These are phyloP conservation scores for Sclerurus mexicanus DNA, from an alignment of 2,113 vertebrate species.

Conservation along the genomic window DNA sequence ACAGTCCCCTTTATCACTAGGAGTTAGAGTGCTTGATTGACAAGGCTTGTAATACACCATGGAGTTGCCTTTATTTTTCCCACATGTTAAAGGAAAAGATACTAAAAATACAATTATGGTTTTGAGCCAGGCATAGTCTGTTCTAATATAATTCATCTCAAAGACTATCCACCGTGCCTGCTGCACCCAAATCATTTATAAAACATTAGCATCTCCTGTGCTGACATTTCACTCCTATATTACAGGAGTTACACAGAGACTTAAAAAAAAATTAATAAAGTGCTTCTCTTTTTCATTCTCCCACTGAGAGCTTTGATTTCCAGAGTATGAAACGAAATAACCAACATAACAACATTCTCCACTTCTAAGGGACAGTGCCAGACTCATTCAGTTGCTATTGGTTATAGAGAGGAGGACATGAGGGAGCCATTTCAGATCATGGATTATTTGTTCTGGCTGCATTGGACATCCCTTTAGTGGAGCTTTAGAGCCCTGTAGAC, in stretches of 20 bases:
- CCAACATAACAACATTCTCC: conserved; percentile 65
- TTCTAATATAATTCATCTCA: conserved; percentile 57
- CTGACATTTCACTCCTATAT: conserved; percentile 64
- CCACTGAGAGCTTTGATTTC: conserved; percentile 71
- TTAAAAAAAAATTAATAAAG: conserved; percentile 76
- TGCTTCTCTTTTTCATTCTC: conserved; percentile 73
- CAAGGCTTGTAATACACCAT: conserved; percentile 45
- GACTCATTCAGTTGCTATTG: conserved; percentile 45
- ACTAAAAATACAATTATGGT: conserved; percentile 70
- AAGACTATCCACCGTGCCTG: conserved; percentile 34
- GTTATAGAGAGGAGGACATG: conserved; percentile 33
- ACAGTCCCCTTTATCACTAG: conserved; percentile 5
- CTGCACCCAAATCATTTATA: conserved; percentile 61
- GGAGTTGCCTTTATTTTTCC: conserved; percentile 51
- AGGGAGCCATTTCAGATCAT: conserved; percentile 31
- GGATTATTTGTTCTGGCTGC: conserved; percentile 52
- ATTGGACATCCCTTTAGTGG: conserved; percentile 57
- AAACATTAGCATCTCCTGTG: conserved; percentile 69
- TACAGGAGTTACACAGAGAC: conserved; percentile 61
- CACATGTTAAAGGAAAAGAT: conserved; percentile 60
- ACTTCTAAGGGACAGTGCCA: conserved; percentile 66
- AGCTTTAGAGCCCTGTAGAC: conserved; percentile 23
- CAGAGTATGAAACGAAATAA: conserved; percentile 70
- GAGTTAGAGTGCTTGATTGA: conserved; percentile 45
- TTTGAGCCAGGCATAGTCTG: conserved; percentile 50